These are phyloP conservation scores for Mus minutoides DNA, from an alignment of 2,797 vertebrate genomes.

Conservation along the genomic window DNA sequence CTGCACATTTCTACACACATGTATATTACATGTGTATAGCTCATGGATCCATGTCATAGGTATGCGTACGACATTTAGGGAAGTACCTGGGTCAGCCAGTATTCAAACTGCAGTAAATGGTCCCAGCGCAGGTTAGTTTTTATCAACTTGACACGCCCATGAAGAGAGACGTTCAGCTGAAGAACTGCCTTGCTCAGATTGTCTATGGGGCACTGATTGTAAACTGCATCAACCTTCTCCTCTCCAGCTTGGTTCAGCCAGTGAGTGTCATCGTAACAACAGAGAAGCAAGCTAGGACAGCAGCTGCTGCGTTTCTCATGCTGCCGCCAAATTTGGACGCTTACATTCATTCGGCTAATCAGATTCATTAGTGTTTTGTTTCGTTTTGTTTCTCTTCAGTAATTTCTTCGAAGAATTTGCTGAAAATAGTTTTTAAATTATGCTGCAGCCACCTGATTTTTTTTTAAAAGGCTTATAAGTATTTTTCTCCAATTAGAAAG, in stretches of 20 bases:
- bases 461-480: slow-evolving; percentile 22
- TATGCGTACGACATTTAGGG: neutral
- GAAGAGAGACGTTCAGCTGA: neutral
- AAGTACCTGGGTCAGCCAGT: neutral
- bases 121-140: too few species aligned
- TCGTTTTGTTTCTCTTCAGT: neutral
- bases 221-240: neutral
- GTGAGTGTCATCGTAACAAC: neutral
- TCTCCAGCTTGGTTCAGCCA: neutral
- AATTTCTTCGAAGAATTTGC: slow-evolving; percentile 40
- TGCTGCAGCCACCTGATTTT: neutral
- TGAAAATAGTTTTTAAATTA: slow-evolving; percentile 35
- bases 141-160: neutral
- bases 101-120: neutral
- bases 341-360: neutral
- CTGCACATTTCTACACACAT: neutral
- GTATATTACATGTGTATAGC: neutral
- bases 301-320: neutral
- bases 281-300: neutral
- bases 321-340: neutral
- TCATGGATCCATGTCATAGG: neutral
- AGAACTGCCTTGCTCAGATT: neutral
- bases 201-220: neutral
- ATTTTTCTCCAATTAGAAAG: slow-evolving; percentile 41
- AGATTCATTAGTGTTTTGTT: neutral